Base-by-base conservation (phyloP, 2,797 vertebrate species). In the Enteromius trimaculatus region DNA sequence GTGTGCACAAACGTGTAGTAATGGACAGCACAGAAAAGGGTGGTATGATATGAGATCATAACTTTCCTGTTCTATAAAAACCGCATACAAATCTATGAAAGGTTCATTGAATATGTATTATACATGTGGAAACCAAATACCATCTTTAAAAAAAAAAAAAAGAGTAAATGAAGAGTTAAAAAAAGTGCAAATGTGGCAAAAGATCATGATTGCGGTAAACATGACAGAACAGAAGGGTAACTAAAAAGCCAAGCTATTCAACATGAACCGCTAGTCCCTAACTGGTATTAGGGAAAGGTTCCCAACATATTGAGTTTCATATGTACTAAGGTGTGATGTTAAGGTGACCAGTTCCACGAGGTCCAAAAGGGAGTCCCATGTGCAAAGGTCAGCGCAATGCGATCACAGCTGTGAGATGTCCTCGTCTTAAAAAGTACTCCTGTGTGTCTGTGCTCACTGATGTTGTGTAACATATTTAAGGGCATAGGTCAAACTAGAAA, bases 331-430 rank as follows among this genome's bases (percentile, higher is more conserved):
- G 71, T 77, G 44, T 17, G 66, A 81, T 23, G 53, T 87, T 79
- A 82, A 87, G 79, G 44, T 55, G 68, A 66, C 55, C 49, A 58
- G 42, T 81, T 75, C 75, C 65, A 53, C 47, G 44, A 84, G 76
- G 51, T 72, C 62, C 62, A 82, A 47, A 55, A 39, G 68, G n/a
- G 62, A 69, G 53, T 71, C 29, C 65, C 21, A 53, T 26, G 39
- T 71, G 47, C 14, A 88, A 87, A 85, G 81, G 84, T 86, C 80
- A 87, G 21, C 34, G 79, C 77, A 69, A 82, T 81, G 74, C 16
- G 76, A 85, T 64, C 81, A 58, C 29, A 39, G 21, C 53, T 65
- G 29, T 66, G 77, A 80, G 76, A 83, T 76, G 83, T 79, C 74
- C 84, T 78, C 47, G 29, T 79, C 75, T 82, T 87, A 85, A 82